Conservation (phyloP, 1,140 invertebrate genomes). For the Achroia grisella region DNA sequence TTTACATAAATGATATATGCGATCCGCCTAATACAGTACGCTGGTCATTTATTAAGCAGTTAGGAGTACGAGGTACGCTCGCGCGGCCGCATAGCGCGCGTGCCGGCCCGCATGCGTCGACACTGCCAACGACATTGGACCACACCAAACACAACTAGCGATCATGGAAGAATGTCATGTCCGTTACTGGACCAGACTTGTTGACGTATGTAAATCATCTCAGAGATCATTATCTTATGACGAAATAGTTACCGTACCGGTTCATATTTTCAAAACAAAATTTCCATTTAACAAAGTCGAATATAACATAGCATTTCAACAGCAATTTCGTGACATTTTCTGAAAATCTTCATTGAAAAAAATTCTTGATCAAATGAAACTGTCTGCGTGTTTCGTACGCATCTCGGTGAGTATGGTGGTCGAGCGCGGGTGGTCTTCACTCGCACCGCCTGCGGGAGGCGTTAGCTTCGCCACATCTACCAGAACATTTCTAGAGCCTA, state of each 20-base stretch:
- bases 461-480: conserved; percentile 52
- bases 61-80: conserved; percentile 33
- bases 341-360: too few species aligned
- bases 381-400: conserved; percentile 23
- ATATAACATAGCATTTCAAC: too few species aligned
- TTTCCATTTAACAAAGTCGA: too few species aligned
- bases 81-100: conserved; percentile 59
- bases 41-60: conserved; percentile 65
- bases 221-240: conserved; percentile 35
- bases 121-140: conserved; percentile 46
- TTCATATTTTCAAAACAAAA: too few species aligned
- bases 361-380: too few species aligned
- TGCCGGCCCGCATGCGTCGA: conserved; percentile 50
- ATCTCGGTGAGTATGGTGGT: conserved; percentile 30
- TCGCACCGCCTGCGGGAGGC: conserved; percentile 33
- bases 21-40: conserved; percentile 64
- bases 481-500: conserved; percentile 14
- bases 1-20: conserved; percentile 74
- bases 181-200: conserved; percentile 43
- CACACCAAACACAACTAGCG: conserved; percentile 40
- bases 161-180: conserved; percentile 25
- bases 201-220: conserved; percentile 57
- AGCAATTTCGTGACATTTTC: too few species aligned
- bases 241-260: too few species aligned
- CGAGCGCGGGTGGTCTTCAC: conserved; percentile 55